phyloP scores from a whole-genome alignment of 2,113 vertebrate genomes.

The Hippocampus mohnikei region DNA sequence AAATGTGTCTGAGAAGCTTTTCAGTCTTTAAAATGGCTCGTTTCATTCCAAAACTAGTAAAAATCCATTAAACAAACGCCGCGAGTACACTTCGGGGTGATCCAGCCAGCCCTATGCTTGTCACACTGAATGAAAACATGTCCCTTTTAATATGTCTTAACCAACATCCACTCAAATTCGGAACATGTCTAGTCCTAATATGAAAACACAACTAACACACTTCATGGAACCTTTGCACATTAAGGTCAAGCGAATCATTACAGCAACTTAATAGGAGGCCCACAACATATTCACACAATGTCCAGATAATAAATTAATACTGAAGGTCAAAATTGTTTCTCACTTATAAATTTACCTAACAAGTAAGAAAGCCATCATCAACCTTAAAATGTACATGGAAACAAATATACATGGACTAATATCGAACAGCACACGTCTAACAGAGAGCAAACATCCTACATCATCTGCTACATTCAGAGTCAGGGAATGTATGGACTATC shows the following conservation, averaged over 20 bases:
- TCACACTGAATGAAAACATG: slow-evolving; percentile 14
- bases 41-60: slow-evolving; percentile 8
- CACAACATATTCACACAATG: slow-evolving; percentile 43
- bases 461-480: slow-evolving; percentile 58
- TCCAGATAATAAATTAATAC: slow-evolving; percentile 55
- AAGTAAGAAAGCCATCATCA: slow-evolving; percentile 16
- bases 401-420: slow-evolving; percentile 13
- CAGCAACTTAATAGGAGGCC: slow-evolving; percentile 33
- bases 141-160: background rate
- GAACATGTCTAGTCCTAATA: slow-evolving; percentile 8
- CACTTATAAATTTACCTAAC: slow-evolving; percentile 26
- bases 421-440: background rate
- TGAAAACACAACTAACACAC: slow-evolving; percentile 26
- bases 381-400: slow-evolving; percentile 34
- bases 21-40: slow-evolving; percentile 42
- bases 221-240: slow-evolving; percentile 60
- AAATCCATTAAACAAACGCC: background rate
- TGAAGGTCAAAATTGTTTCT: slow-evolving; percentile 58
- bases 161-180: slow-evolving; percentile 8
- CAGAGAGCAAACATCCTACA: background rate
- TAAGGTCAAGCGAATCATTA: slow-evolving; percentile 35
- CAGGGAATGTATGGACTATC: slow-evolving; percentile 67
- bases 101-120: slow-evolving; percentile 49
- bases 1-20: slow-evolving; percentile 47
- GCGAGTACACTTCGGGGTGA: slow-evolving; percentile 34